Conservation (phyloP, 2,888 invertebrate genomes). For the Tipula unca region DNA sequence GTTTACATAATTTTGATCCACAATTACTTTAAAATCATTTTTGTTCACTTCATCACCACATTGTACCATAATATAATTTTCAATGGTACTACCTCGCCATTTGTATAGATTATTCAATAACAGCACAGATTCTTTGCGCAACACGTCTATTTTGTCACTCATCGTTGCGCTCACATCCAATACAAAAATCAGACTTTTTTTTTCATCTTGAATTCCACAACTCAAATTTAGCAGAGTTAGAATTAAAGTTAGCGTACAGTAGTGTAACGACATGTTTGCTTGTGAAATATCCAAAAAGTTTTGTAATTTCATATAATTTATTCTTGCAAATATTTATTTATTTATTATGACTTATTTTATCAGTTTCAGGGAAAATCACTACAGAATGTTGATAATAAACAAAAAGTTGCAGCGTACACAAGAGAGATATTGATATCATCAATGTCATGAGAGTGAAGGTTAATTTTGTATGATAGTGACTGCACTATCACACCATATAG, state of each 20-base stretch:
- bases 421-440: neutral
- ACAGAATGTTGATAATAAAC: neutral
- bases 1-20: neutral
- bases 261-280: neutral
- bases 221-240: neutral
- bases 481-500: too few species aligned
- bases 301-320: too few species aligned
- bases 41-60: neutral
- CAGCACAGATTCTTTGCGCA: neutral
- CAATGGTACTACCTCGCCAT: neutral
- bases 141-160: neutral
- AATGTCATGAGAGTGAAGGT: neutral
- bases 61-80: neutral
- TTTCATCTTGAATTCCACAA: neutral
- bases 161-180: neutral
- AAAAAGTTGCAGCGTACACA: neutral
- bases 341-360: neutral
- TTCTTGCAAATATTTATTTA: too few species aligned
- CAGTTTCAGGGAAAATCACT: neutral
- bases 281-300: neutral
- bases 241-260: neutral
- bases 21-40: neutral
- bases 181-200: neutral
- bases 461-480: neutral
- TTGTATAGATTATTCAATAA: neutral